Base-by-base conservation (phyloP, 1,140 invertebrate genomes). In the Scaptomyza montana region DNA sequence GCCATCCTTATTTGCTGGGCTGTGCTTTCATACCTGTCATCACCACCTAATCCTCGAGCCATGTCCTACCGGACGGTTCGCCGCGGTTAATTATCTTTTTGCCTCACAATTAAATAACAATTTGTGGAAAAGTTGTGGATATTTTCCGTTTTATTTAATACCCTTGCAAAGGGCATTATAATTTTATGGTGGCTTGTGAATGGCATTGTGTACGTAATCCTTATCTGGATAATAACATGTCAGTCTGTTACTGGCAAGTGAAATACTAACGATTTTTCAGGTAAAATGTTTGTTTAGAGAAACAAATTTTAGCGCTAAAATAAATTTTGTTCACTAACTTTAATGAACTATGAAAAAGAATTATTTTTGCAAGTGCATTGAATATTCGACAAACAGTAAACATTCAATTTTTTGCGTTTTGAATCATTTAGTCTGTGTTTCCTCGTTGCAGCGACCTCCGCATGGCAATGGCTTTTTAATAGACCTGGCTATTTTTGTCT, bases 41-140 rank as follows among this genome's bases (percentile, higher is more conserved):
- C 61, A 33, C 28, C 56, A 49, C 25, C 57, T 61, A 73, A 68
- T 66, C 54, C 62, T 39, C 9, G 21, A 41, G 45, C 41, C 45
- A 1, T 46, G 13, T 57, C 43, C 54, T 36, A 12, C 19, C 3
- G 30, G 43, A 10, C 30, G 19, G 19, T 9, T 8, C 25, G 43
- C 19, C 33, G 43, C 25, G 9, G 30, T 68, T 68, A 67, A 73
- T 73, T 68, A 51, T 46, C 50, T 70, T 64, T 71, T 33, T 60
- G 67, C 60, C 55, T 53, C 56, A 75, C 70, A 85, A 85, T 85
- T 81, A 85, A 85, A 87, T 87, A 62, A 87, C 78, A 85, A 87
- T 72, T 85, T 75, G 54, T 25, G 39, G 49, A 33, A 13, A 64
- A 68, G 45, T 61, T 46, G 47, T 25, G 74, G 46, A 56, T 56